Evolutionary conservation across 2,113 vertebrate species (phyloP).

Genomic region (Diphyllodes magnificus): DNA sequence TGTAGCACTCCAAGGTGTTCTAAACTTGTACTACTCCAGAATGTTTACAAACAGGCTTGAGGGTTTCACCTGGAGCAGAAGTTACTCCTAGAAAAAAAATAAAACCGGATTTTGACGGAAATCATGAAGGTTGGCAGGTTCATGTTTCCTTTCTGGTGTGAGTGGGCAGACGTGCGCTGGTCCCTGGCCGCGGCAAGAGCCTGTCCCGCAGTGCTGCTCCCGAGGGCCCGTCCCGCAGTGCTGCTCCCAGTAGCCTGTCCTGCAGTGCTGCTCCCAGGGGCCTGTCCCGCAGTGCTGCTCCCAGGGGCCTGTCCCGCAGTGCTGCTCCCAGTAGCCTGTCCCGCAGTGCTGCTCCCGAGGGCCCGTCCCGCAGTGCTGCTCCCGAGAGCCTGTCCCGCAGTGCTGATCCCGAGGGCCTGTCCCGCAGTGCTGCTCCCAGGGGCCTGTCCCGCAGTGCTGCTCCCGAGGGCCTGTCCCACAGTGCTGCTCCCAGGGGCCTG

Average conservation of each 20-base stretch:
- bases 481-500: too few species aligned
- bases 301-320: background rate
- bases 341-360: background rate
- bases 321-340: background rate
- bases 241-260: too few species aligned
- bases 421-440: fast-evolving
- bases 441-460: background rate
- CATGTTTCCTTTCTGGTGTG: background rate
- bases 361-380: background rate
- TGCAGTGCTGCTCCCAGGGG: fast-evolving
- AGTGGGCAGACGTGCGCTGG: fast-evolving
- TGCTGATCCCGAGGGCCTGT: too few species aligned
- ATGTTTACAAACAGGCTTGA: background rate
- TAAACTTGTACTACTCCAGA: background rate
- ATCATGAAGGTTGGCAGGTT: background rate
- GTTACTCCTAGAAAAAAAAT: background rate
- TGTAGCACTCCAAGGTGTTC: background rate
- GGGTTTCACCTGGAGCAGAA: background rate
- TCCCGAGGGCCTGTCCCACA: fast-evolving
- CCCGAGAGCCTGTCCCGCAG: background rate
- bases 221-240: background rate
- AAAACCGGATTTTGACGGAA: background rate
- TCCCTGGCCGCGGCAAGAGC: fast-evolving
- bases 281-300: background rate
- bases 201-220: background rate